Percentiles rank a stretch among this genome's conserved stretches.
These are phyloP conservation scores for Mallotus villosus DNA, from an alignment of 2,797 vertebrate species.

Conservation along the genomic window DNA sequence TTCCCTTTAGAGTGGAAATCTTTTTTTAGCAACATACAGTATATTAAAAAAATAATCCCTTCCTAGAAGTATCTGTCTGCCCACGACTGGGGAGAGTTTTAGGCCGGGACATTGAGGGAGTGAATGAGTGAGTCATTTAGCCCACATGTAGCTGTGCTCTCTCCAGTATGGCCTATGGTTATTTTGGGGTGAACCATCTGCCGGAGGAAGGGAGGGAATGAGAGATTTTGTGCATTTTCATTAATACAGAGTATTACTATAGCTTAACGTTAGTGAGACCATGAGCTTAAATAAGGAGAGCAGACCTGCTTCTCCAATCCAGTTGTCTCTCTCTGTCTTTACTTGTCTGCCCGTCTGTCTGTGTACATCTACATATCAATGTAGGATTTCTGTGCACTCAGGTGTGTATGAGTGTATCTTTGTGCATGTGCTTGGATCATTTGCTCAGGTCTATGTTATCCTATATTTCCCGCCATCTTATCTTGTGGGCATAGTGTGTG, in stretches of 20 bases:
- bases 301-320: constrained; percentile 8
- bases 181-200: constrained; percentile 65
- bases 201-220: constrained; percentile 28
- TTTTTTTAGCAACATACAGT: too few relatives aligned
- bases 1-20: too few relatives aligned
- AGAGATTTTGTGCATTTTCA: constrained; percentile 25
- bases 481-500: constrained; percentile 37
- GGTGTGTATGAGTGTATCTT: not conserved
- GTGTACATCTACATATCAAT: not conserved
- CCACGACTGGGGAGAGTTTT: constrained; percentile 1
- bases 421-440: not conserved
- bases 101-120: constrained; percentile 43
- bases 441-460: constrained; percentile 1
- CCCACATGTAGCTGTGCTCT: constrained; percentile 60
- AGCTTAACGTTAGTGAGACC: constrained; percentile 20
- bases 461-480: constrained; percentile 35
- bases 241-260: constrained; percentile 18
- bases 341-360: not conserved
- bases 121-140: constrained; percentile 58
- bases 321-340: not conserved
- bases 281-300: not conserved
- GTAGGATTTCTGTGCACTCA: constrained; percentile 3
- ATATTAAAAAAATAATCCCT: not conserved
- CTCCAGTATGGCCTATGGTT: constrained; percentile 46
- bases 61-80: constrained; percentile 14